Conservation (phyloP, 2,113 vertebrate species). For the Geothlypis trichas region DNA sequence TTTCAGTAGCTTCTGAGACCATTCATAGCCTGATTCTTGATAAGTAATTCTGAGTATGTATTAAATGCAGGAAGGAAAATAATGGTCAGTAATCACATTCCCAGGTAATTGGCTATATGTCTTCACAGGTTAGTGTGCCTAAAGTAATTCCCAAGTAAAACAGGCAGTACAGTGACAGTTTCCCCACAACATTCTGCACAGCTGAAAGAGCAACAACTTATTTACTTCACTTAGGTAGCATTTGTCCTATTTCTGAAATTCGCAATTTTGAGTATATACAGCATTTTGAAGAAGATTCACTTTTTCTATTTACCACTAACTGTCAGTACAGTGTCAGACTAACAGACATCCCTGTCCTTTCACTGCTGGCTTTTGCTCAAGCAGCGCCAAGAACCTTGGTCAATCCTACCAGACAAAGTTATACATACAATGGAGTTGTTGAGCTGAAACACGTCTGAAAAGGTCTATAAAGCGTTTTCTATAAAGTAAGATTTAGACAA, state of each 20-base stretch:
- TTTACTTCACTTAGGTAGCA: neutral
- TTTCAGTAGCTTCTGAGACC: neutral
- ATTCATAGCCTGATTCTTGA: neutral
- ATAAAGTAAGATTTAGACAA: neutral
- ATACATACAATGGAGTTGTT: accelerated
- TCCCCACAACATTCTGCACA: neutral
- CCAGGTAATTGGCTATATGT: neutral
- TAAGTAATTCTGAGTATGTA: neutral
- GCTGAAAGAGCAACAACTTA: neutral
- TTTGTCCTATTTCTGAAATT: neutral
- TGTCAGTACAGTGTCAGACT: neutral
- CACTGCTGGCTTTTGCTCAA: neutral
- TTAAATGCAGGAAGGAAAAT: neutral
- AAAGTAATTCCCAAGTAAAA: neutral
- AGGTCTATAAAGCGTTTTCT: neutral
- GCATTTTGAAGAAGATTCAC: neutral
- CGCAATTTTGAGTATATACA: accelerated
- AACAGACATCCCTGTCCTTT: neutral
- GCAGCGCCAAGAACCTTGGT: neutral
- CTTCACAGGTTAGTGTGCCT: neutral
- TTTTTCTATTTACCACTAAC: neutral
- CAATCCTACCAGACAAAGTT: neutral
- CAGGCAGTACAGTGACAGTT: neutral
- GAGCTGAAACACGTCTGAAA: neutral
- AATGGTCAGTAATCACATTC: neutral